A percentile compares a stretch with the other conserved stretches of the same genome.
These are phyloP conservation scores for Altica lythri DNA, from an alignment of 2,888 invertebrate species.

Conservation along the genomic window DNA sequence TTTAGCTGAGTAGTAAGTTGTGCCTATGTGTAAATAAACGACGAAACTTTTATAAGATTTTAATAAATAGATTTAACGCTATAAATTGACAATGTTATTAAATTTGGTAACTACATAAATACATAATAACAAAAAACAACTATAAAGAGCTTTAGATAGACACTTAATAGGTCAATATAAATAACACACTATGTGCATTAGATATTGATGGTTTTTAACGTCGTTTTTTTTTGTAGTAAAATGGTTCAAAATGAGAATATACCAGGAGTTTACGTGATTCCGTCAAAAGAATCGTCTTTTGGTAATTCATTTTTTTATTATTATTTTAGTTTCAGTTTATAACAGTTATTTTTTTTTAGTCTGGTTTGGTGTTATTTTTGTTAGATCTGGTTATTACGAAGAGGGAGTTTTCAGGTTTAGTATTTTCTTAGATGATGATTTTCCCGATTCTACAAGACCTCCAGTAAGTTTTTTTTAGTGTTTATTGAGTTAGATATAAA, in stretches of 20 bases:
- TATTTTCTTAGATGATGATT: constrained; percentile 82
- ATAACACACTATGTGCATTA: no score
- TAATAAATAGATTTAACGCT: no score
- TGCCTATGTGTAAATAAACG: no score
- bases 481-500: not conserved
- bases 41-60: no score
- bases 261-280: constrained; percentile 90
- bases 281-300: constrained; percentile 81
- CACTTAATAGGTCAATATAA: no score
- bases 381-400: constrained; percentile 85
- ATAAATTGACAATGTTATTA: no score
- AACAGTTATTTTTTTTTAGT: constrained; percentile 61
- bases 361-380: constrained; percentile 91
- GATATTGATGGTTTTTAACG: not conserved
- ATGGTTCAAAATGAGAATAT: constrained; percentile 84
- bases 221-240: constrained; percentile 65
- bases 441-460: constrained; percentile 80
- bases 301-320: constrained; percentile 57
- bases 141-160: no score
- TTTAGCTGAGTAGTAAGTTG: constrained; percentile 87
- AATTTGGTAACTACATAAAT: not conserved
- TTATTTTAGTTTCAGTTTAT: not conserved
- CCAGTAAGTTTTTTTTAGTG: constrained; percentile 67
- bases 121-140: no score
- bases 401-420: constrained; percentile 91